These are phyloP conservation scores for Empidonax traillii DNA, from an alignment of 2,113 vertebrate genomes.

Conservation along the genomic window DNA sequence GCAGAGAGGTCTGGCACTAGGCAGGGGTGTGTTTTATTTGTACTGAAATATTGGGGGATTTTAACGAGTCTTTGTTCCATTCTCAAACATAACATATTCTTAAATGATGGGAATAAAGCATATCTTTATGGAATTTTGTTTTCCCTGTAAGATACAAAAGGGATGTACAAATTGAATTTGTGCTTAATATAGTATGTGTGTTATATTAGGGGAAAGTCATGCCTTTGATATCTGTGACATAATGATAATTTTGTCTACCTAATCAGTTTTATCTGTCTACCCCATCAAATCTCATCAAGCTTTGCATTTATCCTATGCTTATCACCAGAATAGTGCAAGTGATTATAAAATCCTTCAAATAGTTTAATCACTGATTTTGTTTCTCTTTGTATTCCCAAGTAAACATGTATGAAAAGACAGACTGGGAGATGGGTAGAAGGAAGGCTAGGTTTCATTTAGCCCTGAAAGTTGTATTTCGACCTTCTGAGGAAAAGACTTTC, in stretches of 20 bases:
- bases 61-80: not conserved
- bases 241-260: constrained; percentile 9
- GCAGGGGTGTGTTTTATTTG: not conserved
- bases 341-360: constrained; percentile 37
- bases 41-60: not conserved
- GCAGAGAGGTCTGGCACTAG: not conserved
- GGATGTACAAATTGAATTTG: not conserved
- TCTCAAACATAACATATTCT: not conserved
- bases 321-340: not conserved
- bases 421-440: not conserved
- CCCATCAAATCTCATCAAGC: constrained; percentile 45
- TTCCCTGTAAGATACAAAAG: not conserved
- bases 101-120: not conserved
- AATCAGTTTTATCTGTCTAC: constrained; percentile 48
- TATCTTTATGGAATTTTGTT: constrained; percentile 1
- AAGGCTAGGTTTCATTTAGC: not conserved
- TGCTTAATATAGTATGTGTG: not conserved
- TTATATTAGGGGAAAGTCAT: not conserved
- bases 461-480: not conserved
- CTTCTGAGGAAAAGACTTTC: not conserved
- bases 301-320: not conserved
- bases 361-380: not conserved
- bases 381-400: not conserved
- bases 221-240: constrained; percentile 5
- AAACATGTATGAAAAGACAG: not conserved